Percentiles rank a stretch among this genome's conserved stretches.
These are phyloP conservation scores for Xiphophorus couchianus DNA, from an alignment of 2,113 vertebrate species.

Conservation along the genomic window DNA sequence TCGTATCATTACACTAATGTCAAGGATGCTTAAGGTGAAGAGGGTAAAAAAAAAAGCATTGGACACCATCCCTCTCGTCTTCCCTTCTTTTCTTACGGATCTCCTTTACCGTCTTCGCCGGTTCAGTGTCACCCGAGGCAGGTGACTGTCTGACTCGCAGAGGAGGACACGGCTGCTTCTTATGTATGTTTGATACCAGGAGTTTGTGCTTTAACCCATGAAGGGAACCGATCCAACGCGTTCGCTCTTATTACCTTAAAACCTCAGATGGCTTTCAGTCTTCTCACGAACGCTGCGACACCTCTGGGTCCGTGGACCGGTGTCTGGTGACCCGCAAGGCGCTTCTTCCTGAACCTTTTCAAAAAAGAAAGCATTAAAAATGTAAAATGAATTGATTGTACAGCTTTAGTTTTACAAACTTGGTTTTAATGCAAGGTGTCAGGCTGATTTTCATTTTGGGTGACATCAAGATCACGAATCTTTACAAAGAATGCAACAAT, in stretches of 20 bases:
- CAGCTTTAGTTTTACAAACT: neutral
- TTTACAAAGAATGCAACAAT: too few species aligned
- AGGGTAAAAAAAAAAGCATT: slow-evolving; percentile 55
- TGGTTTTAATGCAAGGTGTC: too few species aligned
- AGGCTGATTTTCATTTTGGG: too few species aligned
- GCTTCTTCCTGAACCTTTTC: neutral
- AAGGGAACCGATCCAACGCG: slow-evolving; percentile 20
- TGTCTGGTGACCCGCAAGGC: slow-evolving; percentile 7
- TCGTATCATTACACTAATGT: slow-evolving; percentile 65
- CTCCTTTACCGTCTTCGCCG: slow-evolving; percentile 57
- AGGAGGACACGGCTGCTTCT: slow-evolving; percentile 39
- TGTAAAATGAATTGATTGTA: too few species aligned
- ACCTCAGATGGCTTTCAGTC: slow-evolving; percentile 35
- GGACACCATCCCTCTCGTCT: slow-evolving; percentile 69
- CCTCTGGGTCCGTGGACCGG: slow-evolving; percentile 10
- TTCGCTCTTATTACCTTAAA: slow-evolving; percentile 43
- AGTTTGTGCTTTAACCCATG: slow-evolving; percentile 51
- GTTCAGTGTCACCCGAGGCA: slow-evolving; percentile 54
- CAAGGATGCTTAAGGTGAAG: slow-evolving; percentile 65
- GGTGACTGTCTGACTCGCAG: slow-evolving; percentile 46
- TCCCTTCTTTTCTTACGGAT: slow-evolving; percentile 72
- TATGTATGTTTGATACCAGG: slow-evolving; percentile 25
- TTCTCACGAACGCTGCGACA: slow-evolving; percentile 16
- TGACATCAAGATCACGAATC: too few species aligned
- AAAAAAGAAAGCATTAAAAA: too few species aligned